These are phyloP conservation scores for Cherax destructor DNA, from an alignment of 1,140 invertebrate species.

Conservation along the genomic window DNA sequence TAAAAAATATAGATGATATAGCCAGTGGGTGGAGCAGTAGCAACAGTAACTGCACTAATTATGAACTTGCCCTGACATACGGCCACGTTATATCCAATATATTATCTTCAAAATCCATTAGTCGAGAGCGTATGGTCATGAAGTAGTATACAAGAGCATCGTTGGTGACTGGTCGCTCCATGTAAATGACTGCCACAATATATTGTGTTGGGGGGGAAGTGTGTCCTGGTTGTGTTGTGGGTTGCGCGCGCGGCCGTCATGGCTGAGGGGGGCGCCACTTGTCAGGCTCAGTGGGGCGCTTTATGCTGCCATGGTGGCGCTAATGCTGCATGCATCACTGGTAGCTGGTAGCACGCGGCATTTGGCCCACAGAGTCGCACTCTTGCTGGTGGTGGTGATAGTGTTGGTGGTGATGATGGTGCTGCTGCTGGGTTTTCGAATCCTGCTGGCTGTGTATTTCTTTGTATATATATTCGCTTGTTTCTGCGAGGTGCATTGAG, in stretches of 20 bases:
- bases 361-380: no score
- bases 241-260: background rate
- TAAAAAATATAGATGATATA: no score
- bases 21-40: background rate
- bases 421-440: no score
- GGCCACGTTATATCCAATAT: background rate
- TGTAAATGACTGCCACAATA: background rate
- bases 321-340: background rate
- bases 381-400: no score
- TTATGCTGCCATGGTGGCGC: background rate
- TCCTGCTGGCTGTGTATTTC: no score
- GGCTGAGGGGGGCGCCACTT: background rate
- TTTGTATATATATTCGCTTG: no score
- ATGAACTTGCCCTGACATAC: background rate
- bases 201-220: background rate
- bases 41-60: background rate
- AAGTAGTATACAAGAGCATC: background rate
- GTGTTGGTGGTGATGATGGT: no score
- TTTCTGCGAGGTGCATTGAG: no score
- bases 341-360: no score
- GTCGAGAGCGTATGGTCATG: background rate
- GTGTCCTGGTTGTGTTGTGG: conserved; percentile 1
- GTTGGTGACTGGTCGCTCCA: background rate
- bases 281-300: background rate
- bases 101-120: background rate